These are phyloP conservation scores for Parotocinclus haroldoi DNA, from an alignment of 2,797 vertebrate species.

Conservation along the genomic window DNA sequence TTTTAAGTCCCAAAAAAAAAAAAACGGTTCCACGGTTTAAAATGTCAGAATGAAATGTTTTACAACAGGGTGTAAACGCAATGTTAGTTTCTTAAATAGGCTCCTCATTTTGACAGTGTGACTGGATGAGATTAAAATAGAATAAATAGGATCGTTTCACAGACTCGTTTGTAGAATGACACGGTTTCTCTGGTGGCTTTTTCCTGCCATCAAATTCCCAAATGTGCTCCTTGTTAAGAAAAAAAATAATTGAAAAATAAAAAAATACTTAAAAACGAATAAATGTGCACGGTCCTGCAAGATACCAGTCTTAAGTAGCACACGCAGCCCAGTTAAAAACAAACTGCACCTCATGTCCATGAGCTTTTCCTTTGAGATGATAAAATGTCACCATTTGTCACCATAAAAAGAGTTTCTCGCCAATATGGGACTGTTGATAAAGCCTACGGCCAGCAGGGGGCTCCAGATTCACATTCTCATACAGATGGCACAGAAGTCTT, in stretches of 20 bases:
- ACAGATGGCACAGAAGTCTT: not conserved
- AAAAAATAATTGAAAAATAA: too few species aligned
- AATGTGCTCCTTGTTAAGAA: too few species aligned
- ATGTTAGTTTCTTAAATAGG: not conserved
- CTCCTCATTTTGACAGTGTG: not conserved
- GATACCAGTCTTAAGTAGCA: not conserved
- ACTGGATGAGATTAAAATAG: not conserved
- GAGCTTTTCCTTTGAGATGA: not conserved
- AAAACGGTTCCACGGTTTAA: not conserved
- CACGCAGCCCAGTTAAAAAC: not conserved
- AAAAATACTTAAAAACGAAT: too few species aligned
- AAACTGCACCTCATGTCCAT: not conserved
- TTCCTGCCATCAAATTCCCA: too few species aligned
- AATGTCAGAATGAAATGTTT: not conserved
- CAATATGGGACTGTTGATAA: not conserved
- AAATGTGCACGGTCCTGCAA: conserved; percentile 9
- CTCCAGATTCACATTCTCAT: too few species aligned
- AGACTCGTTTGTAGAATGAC: too few species aligned
- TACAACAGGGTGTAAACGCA: too few species aligned
- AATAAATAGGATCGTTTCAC: too few species aligned
- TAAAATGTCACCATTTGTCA: not conserved
- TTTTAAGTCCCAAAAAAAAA: too few species aligned
- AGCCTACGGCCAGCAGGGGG: not conserved
- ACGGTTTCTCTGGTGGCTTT: too few species aligned
- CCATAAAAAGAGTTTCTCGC: too few species aligned